These are phyloP conservation scores for Leucoraja erinaceus DNA, from an alignment of 2,113 vertebrate genomes.

Conservation along the genomic window DNA sequence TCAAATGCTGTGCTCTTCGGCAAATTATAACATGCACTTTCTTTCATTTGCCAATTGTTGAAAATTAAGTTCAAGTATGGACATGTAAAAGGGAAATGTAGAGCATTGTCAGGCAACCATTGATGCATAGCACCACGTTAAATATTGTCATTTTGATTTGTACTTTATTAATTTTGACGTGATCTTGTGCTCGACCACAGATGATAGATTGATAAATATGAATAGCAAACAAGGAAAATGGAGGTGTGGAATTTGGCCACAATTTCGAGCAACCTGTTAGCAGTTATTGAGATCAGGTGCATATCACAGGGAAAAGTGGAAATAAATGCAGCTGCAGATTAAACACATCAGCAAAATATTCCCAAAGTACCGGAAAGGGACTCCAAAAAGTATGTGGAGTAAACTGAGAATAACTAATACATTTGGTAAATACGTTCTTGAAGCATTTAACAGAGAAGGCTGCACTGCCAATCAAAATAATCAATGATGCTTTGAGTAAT, in stretches of 20 bases:
- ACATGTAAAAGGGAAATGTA: not conserved
- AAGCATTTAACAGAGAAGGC: not conserved
- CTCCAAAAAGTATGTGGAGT: no score
- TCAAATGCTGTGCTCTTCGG: not conserved
- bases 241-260: not conserved
- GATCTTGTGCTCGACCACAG: no score
- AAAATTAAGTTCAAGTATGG: not conserved
- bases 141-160: not conserved
- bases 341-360: not conserved
- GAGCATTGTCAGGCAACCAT: not conserved
- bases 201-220: not conserved
- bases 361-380: not conserved
- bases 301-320: not conserved
- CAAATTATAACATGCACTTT: not conserved
- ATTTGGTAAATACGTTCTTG: not conserved
- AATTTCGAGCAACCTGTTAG: not conserved
- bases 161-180: not conserved
- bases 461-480: not conserved
- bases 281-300: not conserved
- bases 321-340: not conserved
- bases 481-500: not conserved
- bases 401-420: not conserved
- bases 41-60: not conserved
- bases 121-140: not conserved
- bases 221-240: not conserved